Percentiles rank a stretch among this genome's conserved stretches.
phyloP scores from a whole-genome alignment of 2,888 invertebrate species.

The Tenthredo scrophulariae region DNA sequence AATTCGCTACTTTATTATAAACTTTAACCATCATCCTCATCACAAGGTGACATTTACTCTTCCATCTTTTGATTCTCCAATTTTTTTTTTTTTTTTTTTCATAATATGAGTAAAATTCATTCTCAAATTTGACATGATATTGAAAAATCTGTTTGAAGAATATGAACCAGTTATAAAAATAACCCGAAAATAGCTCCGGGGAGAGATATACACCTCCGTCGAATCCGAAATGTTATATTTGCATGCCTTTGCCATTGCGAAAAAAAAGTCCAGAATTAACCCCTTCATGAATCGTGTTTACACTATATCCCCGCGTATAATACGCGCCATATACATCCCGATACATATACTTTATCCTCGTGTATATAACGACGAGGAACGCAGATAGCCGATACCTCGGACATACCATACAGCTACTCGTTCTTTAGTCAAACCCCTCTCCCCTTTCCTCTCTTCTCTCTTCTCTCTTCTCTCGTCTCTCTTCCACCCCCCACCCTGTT shows the following conservation, averaged over 20 bases:
- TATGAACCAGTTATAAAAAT: background rate
- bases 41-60: background rate
- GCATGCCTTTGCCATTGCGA: background rate
- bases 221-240: background rate
- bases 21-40: background rate
- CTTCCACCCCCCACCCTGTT: conserved; percentile 70
- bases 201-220: background rate
- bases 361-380: conserved; percentile 1
- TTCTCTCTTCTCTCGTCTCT: too few relatives aligned
- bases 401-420: conserved; percentile 66
- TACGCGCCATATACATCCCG: background rate
- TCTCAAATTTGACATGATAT: background rate
- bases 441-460: background rate
- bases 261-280: background rate
- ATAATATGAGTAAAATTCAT: background rate
- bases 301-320: background rate
- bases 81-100: background rate
- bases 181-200: background rate
- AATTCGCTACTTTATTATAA: background rate
- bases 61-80: background rate
- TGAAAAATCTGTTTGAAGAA: background rate
- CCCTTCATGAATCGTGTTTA: background rate
- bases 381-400: conserved; percentile 72
- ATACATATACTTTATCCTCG: background rate
- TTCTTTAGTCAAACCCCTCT: conserved; percentile 78